phyloP scores from a whole-genome alignment of 2,113 vertebrate genomes.

The Bostrychus sinensis region DNA sequence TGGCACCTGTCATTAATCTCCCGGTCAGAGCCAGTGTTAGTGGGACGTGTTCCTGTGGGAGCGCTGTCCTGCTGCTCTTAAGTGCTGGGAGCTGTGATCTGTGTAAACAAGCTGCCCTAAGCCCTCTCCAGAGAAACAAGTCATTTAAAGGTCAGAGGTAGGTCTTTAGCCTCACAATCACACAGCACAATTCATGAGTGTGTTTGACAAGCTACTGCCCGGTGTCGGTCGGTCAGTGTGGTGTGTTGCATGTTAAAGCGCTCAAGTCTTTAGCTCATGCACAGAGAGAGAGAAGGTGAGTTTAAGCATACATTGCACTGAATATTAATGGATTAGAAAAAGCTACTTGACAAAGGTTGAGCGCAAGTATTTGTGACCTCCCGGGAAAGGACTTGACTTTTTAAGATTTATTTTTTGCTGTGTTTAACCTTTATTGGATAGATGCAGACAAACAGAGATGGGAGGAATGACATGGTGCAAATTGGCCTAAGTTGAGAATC shows the following conservation, averaged over 20 bases:
- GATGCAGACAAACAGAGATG: too few relatives aligned
- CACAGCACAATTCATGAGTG: slow-evolving; percentile 12
- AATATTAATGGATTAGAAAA: neutral
- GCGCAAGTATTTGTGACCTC: too few relatives aligned
- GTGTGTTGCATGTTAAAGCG: neutral
- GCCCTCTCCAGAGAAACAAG: slow-evolving; percentile 66
- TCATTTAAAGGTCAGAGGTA: slow-evolving; percentile 74
- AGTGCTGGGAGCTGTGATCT: slow-evolving; percentile 77
- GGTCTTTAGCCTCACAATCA: slow-evolving; percentile 40
- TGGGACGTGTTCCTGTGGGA: slow-evolving; percentile 58
- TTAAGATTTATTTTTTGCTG: too few relatives aligned
- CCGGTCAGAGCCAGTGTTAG: slow-evolving; percentile 27
- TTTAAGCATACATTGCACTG: neutral
- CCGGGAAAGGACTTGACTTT: too few relatives aligned
- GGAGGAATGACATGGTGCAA: too few relatives aligned
- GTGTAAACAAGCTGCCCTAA: slow-evolving; percentile 75
- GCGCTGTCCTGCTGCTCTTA: slow-evolving; percentile 74
- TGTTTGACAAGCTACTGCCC: slow-evolving; percentile 21
- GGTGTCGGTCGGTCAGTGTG: neutral
- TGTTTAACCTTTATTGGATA: too few relatives aligned
- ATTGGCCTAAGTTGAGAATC: too few relatives aligned
- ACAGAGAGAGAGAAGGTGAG: neutral
- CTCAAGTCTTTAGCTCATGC: neutral
- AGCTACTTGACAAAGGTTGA: neutral
- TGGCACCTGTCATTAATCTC: slow-evolving; percentile 59